These are phyloP conservation scores for Sialis fuliginosa DNA, from an alignment of 2,888 invertebrate genomes.

Conservation along the genomic window DNA sequence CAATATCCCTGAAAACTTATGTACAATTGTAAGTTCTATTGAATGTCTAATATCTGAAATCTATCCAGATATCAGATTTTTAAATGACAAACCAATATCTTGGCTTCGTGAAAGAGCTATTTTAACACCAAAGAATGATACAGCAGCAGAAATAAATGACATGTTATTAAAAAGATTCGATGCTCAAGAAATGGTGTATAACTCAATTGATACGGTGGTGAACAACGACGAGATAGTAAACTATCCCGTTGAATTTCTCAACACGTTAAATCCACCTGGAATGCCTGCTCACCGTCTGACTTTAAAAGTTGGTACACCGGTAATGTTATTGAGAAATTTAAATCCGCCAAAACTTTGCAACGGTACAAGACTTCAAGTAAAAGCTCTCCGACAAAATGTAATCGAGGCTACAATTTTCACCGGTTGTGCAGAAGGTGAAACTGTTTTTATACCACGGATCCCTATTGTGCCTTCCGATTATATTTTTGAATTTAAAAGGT, in stretches of 20 bases:
- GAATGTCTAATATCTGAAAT: slow-evolving; percentile 1
- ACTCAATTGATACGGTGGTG: too few species aligned
- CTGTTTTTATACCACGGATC: slow-evolving; percentile 13
- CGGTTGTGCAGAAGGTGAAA: slow-evolving; percentile 7
- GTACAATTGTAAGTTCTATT: slow-evolving; percentile 1
- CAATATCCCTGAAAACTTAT: neutral
- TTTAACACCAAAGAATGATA: too few species aligned
- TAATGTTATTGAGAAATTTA: slow-evolving; percentile 13
- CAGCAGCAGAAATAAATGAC: too few species aligned
- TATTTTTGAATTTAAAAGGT: slow-evolving; percentile 11
- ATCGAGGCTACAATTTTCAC: slow-evolving; percentile 8
- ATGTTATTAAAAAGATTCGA: too few species aligned
- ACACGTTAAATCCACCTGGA: slow-evolving; percentile 9
- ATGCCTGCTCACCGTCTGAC: slow-evolving; percentile 10
- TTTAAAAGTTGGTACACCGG: slow-evolving; percentile 10
- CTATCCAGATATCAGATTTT: neutral
- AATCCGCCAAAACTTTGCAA: slow-evolving; percentile 13
- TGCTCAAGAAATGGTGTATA: too few species aligned
- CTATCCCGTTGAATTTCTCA: slow-evolving; percentile 8
- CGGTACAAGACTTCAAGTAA: slow-evolving; percentile 12
- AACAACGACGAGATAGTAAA: slow-evolving; percentile 1
- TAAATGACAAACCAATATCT: too few species aligned
- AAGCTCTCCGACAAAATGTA: slow-evolving; percentile 7
- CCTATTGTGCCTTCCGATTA: slow-evolving; percentile 9
- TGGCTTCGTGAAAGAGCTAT: too few species aligned